Evolutionary conservation across 30 jellyfish, hydroid and myxozoan species (phyloP), one percentile per base, ranked within the genome.

Genomic region (Aurelia sp.): DNA sequence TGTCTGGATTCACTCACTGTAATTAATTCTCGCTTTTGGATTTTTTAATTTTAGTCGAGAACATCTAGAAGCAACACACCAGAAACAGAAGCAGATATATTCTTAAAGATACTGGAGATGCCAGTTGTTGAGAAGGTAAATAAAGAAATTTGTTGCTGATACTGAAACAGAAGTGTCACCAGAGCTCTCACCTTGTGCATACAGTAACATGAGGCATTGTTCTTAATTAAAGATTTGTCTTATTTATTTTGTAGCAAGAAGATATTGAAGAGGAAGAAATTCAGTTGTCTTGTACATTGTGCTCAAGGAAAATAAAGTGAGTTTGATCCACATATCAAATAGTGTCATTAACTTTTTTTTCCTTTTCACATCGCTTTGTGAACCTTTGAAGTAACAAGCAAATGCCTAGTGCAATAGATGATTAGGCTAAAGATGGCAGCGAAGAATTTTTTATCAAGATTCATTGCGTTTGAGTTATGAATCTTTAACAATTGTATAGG

Each of bases 231-330:
- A 19, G 12, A 22, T 66, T n/a, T 66, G 11, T 30, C 48, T 72
- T 31, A 8, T 47, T 61, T 40, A 2, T 44, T 63, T 80, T 18
- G 11, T 27, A 84, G 93, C 84, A 84, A 58, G 88, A 73, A 22
- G 88, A 61, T 35, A 40, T 59, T 52, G 15, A 58, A 16, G 93
- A 84, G 35, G 98, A 85, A 19, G 96, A 86, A 51, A 65, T 91
- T 9, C 85, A 44, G 93, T 84, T 91, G 48, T 91, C 98, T 16
- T 91, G 98, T 18, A 91, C 98, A 22, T 78, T 91, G 13, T 91
- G 98, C 78, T 77, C 88, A 40, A 68, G 90, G 48, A 78, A 84
- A 52, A 91, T 91, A 52, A 78, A 58, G 98, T 91, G 76, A 68
- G 92, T 18, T 47, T 67, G 12, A 8, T 67, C 11, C 68, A 53